Percentiles rank a stretch among this genome's conserved stretches.
phyloP scores from a whole-genome alignment of 2,797 vertebrate genomes.

The Antennarius maculatus region DNA sequence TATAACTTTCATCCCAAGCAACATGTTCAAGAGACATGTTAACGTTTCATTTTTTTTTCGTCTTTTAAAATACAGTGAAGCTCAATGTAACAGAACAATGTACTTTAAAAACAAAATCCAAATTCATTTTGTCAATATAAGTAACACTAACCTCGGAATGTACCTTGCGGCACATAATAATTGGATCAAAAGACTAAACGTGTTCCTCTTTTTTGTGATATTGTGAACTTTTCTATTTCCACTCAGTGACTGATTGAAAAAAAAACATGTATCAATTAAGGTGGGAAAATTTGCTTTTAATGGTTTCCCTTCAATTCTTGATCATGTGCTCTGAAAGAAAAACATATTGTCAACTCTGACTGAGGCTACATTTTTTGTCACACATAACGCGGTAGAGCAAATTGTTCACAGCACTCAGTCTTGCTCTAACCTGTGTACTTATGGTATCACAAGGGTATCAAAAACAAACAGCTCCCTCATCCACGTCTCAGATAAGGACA shows the following conservation, averaged over 20 bases:
- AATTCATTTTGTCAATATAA: background rate
- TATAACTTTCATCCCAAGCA: constrained; percentile 14
- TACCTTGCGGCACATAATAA: background rate
- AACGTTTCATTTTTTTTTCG: too few species aligned
- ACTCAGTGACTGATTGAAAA: background rate
- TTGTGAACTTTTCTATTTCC: background rate
- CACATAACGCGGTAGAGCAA: background rate
- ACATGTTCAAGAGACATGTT: background rate
- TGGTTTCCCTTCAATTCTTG: background rate
- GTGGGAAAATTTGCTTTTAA: background rate
- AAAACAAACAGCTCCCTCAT: constrained; percentile 13
- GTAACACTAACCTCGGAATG: background rate
- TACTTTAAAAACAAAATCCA: background rate
- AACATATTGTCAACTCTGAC: background rate
- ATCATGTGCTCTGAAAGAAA: background rate
- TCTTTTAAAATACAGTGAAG: too few species aligned
- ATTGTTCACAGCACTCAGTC: background rate
- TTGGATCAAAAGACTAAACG: too few species aligned
- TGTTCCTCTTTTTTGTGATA: too few species aligned
- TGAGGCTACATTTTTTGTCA: background rate
- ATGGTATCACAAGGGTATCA: constrained; percentile 1
- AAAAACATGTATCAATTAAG: background rate
- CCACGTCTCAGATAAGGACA: background rate
- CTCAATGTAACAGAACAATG: background rate
- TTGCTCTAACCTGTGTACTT: background rate